Evolutionary conservation across 2,888 invertebrate genomes (phyloP).

Genomic region (Linhomoeus sp.): DNA sequence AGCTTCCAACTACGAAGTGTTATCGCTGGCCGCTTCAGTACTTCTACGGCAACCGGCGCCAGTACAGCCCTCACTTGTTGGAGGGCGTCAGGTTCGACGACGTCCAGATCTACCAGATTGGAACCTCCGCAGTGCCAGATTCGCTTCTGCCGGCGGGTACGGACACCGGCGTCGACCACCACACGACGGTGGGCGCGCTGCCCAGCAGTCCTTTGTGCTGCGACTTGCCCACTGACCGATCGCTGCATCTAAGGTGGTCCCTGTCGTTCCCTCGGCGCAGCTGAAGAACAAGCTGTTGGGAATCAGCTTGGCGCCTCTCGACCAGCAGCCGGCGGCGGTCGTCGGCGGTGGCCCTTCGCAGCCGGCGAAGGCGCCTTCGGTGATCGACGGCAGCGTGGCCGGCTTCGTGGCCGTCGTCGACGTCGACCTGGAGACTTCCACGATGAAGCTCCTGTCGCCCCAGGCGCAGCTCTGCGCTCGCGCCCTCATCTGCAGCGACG

Average conservation of each 20-base stretch:
- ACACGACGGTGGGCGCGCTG: too few species aligned
- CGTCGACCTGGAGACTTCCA: slow-evolving; percentile 64
- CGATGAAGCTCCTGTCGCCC: slow-evolving; percentile 65
- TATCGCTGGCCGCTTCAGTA: slow-evolving; percentile 42
- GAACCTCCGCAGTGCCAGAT: slow-evolving; percentile 57
- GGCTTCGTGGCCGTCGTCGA: slow-evolving; percentile 84
- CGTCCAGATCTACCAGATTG: slow-evolving; percentile 44
- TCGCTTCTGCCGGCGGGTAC: slow-evolving; percentile 92
- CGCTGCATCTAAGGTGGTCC: slow-evolving; percentile 7
- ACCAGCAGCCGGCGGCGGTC: background rate
- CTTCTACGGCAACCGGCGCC: slow-evolving; percentile 83
- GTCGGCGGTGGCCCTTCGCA: slow-evolving; percentile 26
- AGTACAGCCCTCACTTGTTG: slow-evolving; percentile 38
- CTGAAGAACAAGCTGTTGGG: slow-evolving; percentile 69
- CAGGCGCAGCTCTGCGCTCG: slow-evolving; percentile 71
- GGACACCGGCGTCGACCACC: slow-evolving; percentile 52
- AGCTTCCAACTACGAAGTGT: too few species aligned
- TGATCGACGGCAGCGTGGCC: slow-evolving; percentile 62
- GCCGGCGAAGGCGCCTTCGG: slow-evolving; percentile 53
- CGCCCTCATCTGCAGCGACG: slow-evolving; percentile 62
- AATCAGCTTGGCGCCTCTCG: slow-evolving; percentile 53
- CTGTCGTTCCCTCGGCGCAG: slow-evolving; percentile 7
- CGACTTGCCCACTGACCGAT: too few species aligned
- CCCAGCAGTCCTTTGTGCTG: too few species aligned
- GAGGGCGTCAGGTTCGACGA: slow-evolving; percentile 53